Evolutionary conservation across 2,888 invertebrate genomes (phyloP).

Genomic region (Eledone cirrhosa): DNA sequence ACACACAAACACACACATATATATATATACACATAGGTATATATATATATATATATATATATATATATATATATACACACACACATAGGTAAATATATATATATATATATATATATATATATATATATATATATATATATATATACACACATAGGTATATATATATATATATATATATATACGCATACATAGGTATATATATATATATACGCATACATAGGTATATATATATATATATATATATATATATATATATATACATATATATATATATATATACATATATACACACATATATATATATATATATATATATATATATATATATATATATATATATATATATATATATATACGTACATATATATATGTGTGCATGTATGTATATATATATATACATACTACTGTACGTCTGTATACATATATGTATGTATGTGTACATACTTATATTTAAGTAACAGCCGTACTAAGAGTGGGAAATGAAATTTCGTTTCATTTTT

Average conservation of each 20-base stretch:
- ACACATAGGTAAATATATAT: background rate
- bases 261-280: no score
- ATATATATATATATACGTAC: background rate
- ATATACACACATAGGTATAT: background rate
- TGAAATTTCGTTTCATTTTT: no score
- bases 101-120: background rate
- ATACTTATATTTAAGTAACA: no score
- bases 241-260: background rate
- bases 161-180: background rate
- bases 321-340: background rate
- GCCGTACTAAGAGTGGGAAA: no score
- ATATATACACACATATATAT: background rate
- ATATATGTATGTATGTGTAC: no score
- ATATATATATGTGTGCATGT: background rate
- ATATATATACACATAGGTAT: background rate
- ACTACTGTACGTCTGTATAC: no score
- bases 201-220: background rate
- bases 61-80: background rate
- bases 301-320: background rate
- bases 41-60: background rate
- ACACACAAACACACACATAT: background rate
- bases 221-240: background rate
- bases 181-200: background rate
- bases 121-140: background rate
- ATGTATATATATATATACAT: no score